Percentiles rank a stretch among this genome's conserved stretches.
phyloP scores from a whole-genome alignment of 1,140 invertebrate species.

The Drosophila sechellia region DNA sequence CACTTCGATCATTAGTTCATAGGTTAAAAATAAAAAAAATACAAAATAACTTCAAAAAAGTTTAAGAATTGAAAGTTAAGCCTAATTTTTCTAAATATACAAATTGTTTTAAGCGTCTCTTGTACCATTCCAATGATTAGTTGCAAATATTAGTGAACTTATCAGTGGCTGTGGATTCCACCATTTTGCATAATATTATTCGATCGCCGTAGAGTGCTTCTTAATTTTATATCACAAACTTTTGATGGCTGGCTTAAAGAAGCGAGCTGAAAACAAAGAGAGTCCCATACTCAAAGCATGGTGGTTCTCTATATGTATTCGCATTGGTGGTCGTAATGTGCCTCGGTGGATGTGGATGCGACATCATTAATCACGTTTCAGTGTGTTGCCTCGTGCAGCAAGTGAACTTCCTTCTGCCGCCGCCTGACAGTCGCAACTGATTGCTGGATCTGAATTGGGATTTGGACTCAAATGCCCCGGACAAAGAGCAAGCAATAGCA shows the following conservation, averaged over 20 bases:
- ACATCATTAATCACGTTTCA: constrained; percentile 83
- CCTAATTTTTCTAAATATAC: not conserved
- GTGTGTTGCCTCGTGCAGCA: constrained; percentile 74
- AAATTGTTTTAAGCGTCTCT: too few relatives aligned
- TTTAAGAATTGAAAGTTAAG: not conserved
- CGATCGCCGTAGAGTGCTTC: constrained; percentile 26
- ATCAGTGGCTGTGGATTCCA: constrained; percentile 42
- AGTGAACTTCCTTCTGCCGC: constrained; percentile 83
- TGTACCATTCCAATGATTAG: constrained; percentile 15
- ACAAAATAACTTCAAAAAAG: not conserved
- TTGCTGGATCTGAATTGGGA: constrained; percentile 82
- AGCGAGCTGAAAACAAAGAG: constrained; percentile 48
- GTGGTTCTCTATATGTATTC: constrained; percentile 22
- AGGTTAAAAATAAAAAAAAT: not conserved
- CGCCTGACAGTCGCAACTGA: constrained; percentile 84
- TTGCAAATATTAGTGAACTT: constrained; percentile 44
- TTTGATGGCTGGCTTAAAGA: constrained; percentile 75
- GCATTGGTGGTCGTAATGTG: constrained; percentile 75
- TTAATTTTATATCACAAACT: constrained; percentile 64
- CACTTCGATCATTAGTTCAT: not conserved
- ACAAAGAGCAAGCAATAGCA: constrained; percentile 44
- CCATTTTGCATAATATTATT: constrained; percentile 42
- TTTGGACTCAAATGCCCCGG: constrained; percentile 75
- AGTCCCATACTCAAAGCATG: constrained; percentile 49
- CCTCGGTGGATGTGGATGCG: constrained; percentile 43